Evolutionary conservation across 2,113 vertebrate genomes (phyloP), one percentile per base, ranked within the genome.

Genomic region (Dromaius novaehollandiae): DNA sequence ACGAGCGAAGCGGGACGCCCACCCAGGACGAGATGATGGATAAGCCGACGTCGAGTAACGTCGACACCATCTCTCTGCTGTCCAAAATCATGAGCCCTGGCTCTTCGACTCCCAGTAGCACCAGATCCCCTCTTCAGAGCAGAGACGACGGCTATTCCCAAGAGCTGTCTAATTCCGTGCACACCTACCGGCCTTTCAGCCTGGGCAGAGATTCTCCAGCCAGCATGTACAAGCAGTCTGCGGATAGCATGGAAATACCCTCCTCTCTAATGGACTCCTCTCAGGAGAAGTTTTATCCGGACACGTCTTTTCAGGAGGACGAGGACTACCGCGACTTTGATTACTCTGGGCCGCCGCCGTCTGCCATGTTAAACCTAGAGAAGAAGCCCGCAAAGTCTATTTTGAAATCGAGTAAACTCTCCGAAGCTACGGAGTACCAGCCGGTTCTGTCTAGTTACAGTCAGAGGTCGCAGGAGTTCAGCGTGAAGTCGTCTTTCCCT

Each of bases 21-120:
- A 99, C 99, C 34, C 99, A 99, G 90, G 99, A 99, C 3, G 99
- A 99, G 98, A 99, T 99, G 93, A 99, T 99, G 99, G 99, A 99
- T 95, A 99, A 99, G 13, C 99, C 99, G 0, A 96, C 98, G 0
- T 97, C 98, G 1, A 98, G 98, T 90, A 98, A 64, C 28, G 96
- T 98, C 3, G 93, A 98, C 86, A 98, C 63, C 0, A 96, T 98
- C 89, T 98, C 98, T 53, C 77, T 99, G 86, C 97, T 99, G 8
- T 98, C 98, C 0, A 99, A 98, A 93, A 98, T 99, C 86, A 98
- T 99, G 95, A 98, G 98, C 86, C 98, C 98, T 0, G 98, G 98
- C 14, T 98, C 98, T 2, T 99, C 98, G 0, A 98, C 98, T 4
- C 98, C 98, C 82, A 98, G 98, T 88, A 98, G 98, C 38, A 98